phyloP scores from a whole-genome alignment of 2,888 invertebrate species.

The Linyphia triangularis region DNA sequence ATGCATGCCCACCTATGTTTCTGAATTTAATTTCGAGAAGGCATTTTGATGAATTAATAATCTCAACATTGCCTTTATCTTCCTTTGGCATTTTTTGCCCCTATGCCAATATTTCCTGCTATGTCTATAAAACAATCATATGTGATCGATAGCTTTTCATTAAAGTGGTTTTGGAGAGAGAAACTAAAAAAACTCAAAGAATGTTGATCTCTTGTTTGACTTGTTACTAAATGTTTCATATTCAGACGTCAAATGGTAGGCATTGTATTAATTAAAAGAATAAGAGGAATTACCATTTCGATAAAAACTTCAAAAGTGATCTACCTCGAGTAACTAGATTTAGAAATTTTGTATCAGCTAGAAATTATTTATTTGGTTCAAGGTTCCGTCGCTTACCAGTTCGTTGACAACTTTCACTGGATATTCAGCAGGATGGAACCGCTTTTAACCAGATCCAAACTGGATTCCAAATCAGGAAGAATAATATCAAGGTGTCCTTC shows the following conservation, averaged over 20 bases:
- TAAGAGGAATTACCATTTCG: background rate
- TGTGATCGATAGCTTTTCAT: no score
- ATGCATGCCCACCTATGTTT: no score
- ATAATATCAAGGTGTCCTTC: constrained; percentile 19
- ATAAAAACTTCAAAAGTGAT: background rate
- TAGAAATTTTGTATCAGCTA: background rate
- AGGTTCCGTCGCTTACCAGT: constrained; percentile 10
- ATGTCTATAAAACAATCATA: no score
- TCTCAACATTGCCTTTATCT: no score
- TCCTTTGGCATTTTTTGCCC: no score
- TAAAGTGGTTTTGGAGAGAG: no score
- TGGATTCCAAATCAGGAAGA: background rate
- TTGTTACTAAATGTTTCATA: no score
- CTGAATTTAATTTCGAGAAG: no score
- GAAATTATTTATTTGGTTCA: constrained; percentile 38
- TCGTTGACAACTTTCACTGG: constrained; percentile 27
- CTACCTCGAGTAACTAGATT: background rate
- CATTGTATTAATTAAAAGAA: background rate
- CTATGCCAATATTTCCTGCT: no score
- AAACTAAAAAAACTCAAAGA: no score
- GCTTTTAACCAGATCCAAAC: constrained; percentile 25
- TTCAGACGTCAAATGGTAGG: background rate
- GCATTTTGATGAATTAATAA: no score
- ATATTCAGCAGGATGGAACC: constrained; percentile 6
- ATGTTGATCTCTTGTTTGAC: no score